Percentiles rank a stretch among this genome's conserved stretches.
These are phyloP conservation scores for Mesocricetus auratus DNA, from an alignment of 2,113 vertebrate species.

Conservation along the genomic window DNA sequence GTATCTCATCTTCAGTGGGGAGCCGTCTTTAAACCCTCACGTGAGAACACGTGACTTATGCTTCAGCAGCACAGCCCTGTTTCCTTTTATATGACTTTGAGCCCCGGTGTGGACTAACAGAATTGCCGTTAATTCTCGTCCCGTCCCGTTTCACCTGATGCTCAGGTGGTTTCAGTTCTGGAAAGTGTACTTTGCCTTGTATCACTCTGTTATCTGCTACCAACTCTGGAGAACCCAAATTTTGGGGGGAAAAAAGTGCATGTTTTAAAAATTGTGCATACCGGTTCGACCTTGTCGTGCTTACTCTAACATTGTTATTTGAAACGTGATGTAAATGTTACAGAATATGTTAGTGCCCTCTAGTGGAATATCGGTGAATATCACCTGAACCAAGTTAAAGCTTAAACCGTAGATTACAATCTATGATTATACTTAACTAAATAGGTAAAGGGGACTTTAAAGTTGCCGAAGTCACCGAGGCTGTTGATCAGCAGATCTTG, in stretches of 20 bases:
- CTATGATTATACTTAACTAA: background rate
- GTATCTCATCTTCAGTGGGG: background rate
- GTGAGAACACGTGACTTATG: background rate
- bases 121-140: background rate
- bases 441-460: background rate
- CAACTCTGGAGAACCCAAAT: background rate
- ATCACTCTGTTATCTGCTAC: background rate
- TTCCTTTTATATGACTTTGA: background rate
- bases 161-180: background rate
- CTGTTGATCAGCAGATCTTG: background rate
- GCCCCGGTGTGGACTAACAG: too few relatives aligned
- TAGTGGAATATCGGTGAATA: background rate
- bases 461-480: background rate
- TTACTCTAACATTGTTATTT: background rate
- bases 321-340: background rate
- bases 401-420: background rate
- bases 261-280: background rate
- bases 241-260: background rate
- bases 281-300: background rate
- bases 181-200: background rate
- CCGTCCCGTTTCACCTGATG: background rate
- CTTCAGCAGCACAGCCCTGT: background rate
- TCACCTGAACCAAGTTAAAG: background rate
- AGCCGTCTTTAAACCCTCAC: background rate
- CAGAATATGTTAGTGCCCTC: constrained; percentile 1